phyloP scores from a whole-genome alignment of 2,113 vertebrate genomes.

The Albula glossodonta region DNA sequence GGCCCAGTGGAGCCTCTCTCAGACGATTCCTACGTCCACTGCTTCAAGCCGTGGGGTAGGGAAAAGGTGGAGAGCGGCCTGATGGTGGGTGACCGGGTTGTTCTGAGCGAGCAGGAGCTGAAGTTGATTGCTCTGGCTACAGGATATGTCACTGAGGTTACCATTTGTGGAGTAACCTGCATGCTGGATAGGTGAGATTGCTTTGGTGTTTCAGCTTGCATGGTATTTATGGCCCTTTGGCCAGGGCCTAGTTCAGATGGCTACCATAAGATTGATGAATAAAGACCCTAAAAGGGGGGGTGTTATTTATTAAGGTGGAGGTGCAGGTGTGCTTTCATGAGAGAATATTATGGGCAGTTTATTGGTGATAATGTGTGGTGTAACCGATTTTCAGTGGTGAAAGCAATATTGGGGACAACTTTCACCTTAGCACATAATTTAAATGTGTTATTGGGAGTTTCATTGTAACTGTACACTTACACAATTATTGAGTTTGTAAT shows the following conservation, averaged over 20 bases:
- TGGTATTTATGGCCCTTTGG: background rate
- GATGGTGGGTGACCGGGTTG: constrained; percentile 80
- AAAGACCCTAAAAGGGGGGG: too few species aligned
- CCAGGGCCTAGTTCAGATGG: background rate
- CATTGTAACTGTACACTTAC: too few species aligned
- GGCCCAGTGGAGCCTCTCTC: constrained; percentile 62
- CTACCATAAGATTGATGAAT: too few species aligned
- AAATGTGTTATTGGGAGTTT: too few species aligned
- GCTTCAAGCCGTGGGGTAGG: constrained; percentile 67
- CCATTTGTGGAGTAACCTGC: constrained; percentile 72
- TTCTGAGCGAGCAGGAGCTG: constrained; percentile 87
- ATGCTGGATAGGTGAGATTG: constrained; percentile 83
- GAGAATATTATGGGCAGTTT: too few species aligned
- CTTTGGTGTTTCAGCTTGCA: background rate
- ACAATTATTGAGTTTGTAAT: too few species aligned
- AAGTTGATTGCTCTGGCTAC: constrained; percentile 80
- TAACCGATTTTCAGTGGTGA: too few species aligned
- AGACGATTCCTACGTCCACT: constrained; percentile 79
- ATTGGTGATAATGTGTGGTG: too few species aligned
- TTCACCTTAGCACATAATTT: too few species aligned
- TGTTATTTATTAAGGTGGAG: too few species aligned
- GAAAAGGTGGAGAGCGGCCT: constrained; percentile 66
- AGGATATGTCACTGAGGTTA: constrained; percentile 81
- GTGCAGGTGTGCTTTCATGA: too few species aligned
- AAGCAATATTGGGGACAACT: too few species aligned